Evolutionary conservation across 2,113 vertebrate genomes (phyloP).

Genomic region (Leptodactylus fuscus): DNA sequence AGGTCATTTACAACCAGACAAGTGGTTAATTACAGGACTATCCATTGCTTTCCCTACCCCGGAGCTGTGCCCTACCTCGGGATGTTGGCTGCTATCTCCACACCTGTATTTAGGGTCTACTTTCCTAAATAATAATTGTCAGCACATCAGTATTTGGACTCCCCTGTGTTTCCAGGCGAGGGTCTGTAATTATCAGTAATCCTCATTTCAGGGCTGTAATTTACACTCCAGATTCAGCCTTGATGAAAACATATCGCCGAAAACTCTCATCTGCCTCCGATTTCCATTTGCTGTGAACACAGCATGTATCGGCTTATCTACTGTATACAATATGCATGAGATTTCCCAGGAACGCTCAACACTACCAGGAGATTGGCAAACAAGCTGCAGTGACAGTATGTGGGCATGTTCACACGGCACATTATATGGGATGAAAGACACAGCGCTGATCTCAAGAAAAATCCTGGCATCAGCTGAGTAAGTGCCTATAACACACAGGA

Average conservation of each 20-base stretch:
- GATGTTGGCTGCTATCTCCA: not conserved
- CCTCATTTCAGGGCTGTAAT: not conserved
- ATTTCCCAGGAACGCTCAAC: too few relatives aligned
- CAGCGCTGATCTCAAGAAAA: too few relatives aligned
- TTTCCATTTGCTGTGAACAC: not conserved
- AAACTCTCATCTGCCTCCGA: not conserved
- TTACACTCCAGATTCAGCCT: constrained; percentile 15
- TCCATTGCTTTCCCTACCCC: not conserved
- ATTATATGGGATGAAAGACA: too few relatives aligned
- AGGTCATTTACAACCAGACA: not conserved
- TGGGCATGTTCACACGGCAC: too few relatives aligned
- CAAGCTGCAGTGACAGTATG: not conserved
- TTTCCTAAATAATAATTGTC: constrained; percentile 26
- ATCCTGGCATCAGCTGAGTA: too few relatives aligned
- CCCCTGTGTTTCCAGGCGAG: not conserved
- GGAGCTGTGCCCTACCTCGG: not conserved
- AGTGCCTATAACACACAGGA: too few relatives aligned
- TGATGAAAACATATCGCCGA: not conserved
- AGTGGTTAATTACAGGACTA: constrained; percentile 2
- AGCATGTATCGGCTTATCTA: not conserved
- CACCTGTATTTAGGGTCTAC: constrained; percentile 8
- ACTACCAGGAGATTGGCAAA: not conserved
- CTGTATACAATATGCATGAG: not conserved
- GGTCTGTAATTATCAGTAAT: constrained; percentile 12
- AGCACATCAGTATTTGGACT: not conserved